Percentiles rank a stretch among this genome's conserved stretches.
Conservation (phyloP, 2,113 vertebrate species). For the Psittacula cyanocephala region DNA sequence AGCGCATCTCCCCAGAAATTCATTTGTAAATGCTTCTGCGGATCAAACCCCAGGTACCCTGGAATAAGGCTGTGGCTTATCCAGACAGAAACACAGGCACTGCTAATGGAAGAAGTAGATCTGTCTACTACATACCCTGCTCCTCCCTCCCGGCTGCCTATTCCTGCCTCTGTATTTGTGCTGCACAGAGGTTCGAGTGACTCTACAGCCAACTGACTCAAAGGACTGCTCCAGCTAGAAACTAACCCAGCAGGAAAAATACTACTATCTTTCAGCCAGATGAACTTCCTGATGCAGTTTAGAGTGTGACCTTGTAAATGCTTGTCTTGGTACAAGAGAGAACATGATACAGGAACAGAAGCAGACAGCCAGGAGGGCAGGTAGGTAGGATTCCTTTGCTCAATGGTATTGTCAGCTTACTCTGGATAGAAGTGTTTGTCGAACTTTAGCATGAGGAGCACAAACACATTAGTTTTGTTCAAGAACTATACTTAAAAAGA, state of each 20-base stretch:
- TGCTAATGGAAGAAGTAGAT: neutral
- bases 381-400: neutral
- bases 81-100: neutral
- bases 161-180: neutral
- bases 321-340: neutral
- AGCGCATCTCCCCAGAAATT: neutral
- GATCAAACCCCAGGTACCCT: neutral
- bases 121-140: neutral
- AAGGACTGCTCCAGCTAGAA: neutral
- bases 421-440: neutral
- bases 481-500: neutral
- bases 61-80: neutral
- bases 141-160: neutral
- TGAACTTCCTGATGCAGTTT: neutral
- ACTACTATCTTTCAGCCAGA: neutral
- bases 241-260: neutral
- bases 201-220: neutral
- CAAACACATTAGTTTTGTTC: neutral
- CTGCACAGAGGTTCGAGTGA: neutral
- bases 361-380: neutral
- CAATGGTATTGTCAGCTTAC: neutral
- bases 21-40: neutral
- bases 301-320: neutral
- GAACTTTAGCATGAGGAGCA: neutral
- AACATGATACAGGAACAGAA: neutral